Evolutionary conservation across 1,140 invertebrate genomes (phyloP).

Genomic region (Thaumetopoea pityocampa): DNA sequence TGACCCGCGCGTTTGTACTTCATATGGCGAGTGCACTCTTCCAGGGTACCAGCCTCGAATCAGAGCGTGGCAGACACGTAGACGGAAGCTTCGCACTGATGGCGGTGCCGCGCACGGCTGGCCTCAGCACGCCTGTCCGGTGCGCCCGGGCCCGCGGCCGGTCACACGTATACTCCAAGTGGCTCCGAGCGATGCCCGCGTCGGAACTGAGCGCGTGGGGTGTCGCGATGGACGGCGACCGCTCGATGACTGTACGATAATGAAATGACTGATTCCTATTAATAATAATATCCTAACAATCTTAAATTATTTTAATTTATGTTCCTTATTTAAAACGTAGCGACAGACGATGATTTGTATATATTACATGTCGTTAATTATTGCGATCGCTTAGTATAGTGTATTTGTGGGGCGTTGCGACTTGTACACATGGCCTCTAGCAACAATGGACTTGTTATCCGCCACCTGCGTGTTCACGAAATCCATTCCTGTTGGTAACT

Average conservation of each 20-base stretch:
- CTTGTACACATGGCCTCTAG: conserved; percentile 41
- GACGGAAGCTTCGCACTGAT: conserved; percentile 33
- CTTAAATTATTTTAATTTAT: conserved; percentile 68
- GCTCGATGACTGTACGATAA: conserved; percentile 50
- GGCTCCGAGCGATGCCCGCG: conserved; percentile 28
- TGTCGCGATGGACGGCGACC: conserved; percentile 41
- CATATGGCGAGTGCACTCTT: conserved; percentile 50
- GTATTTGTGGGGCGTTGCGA: conserved; percentile 47
- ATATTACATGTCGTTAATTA: conserved; percentile 71
- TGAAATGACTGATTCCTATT: conserved; percentile 73
- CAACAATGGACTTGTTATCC: conserved; percentile 69
- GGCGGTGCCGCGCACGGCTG: conserved; percentile 25
- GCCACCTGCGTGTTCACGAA: conserved; percentile 74
- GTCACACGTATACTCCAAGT: conserved; percentile 39
- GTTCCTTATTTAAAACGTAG: conserved; percentile 65
- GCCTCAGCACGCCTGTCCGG: conserved; percentile 5
- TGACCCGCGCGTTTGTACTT: conserved; percentile 38
- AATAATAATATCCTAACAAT: conserved; percentile 59
- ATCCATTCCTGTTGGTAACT: conserved; percentile 71
- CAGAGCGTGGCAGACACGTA: conserved; percentile 53
- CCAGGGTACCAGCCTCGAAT: conserved; percentile 65
- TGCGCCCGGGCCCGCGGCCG: conserved; percentile 21
- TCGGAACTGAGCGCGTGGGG: conserved; percentile 26
- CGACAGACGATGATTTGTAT: conserved; percentile 65
- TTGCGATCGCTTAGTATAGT: conserved; percentile 61